These are phyloP conservation scores for Erebia epiphron DNA, from an alignment of 2,888 invertebrate species.

Conservation along the genomic window DNA sequence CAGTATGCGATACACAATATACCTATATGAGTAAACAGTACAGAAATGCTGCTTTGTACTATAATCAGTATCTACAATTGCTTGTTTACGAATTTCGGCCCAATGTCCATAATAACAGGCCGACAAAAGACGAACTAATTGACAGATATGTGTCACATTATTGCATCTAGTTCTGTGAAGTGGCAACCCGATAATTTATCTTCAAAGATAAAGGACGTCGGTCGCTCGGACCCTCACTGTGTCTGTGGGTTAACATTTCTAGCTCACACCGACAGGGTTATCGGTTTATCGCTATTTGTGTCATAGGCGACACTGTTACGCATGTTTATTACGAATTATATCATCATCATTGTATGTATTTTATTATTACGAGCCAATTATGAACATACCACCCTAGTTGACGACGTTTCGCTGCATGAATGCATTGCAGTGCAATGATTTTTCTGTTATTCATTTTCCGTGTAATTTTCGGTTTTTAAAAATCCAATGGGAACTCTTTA, in stretches of 20 bases:
- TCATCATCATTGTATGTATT: neutral
- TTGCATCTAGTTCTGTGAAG: slow-evolving; percentile 32
- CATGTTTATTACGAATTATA: slow-evolving; percentile 1
- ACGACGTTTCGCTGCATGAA: neutral
- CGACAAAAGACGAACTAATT: slow-evolving; percentile 37
- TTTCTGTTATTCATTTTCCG: no score
- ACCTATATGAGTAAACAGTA: no score
- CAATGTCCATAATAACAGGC: slow-evolving; percentile 6
- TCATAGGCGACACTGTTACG: slow-evolving; percentile 27
- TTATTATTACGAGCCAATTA: slow-evolving; percentile 1
- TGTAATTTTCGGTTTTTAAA: no score
- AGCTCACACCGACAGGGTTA: slow-evolving; percentile 41
- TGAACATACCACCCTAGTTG: slow-evolving; percentile 8
- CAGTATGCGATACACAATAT: no score
- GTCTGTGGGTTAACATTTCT: slow-evolving; percentile 50
- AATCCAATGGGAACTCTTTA: no score
- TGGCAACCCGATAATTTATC: slow-evolving; percentile 32
- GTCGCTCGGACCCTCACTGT: slow-evolving; percentile 46
- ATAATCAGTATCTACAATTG: neutral
- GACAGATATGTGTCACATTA: slow-evolving; percentile 41
- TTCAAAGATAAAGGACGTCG: slow-evolving; percentile 34
- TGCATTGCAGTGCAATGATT: neutral
- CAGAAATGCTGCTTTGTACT: neutral
- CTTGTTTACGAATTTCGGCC: slow-evolving; percentile 10
- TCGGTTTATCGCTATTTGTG: slow-evolving; percentile 29